These are phyloP conservation scores for Porites australiensis DNA, from an alignment of 64 coral and sea anemone genomes.

Conservation along the genomic window DNA sequence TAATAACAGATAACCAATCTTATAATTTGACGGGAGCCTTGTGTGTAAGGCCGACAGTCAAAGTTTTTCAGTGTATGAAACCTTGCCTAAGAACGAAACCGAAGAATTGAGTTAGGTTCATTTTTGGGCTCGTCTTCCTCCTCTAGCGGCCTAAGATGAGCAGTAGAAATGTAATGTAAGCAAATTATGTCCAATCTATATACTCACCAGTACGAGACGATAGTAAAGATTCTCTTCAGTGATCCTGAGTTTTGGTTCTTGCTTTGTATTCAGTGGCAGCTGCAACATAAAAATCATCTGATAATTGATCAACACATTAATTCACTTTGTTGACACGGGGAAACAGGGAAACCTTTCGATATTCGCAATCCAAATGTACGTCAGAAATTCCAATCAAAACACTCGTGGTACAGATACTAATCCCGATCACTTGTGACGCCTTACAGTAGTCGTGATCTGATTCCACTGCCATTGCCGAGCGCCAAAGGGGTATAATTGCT, in stretches of 20 bases:
- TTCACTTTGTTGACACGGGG: conserved; percentile 36
- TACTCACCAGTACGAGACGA: conserved; percentile 13
- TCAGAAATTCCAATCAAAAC: conserved; percentile 4
- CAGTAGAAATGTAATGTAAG: background rate
- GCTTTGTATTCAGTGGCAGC: conserved; percentile 14
- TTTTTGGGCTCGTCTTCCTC: background rate
- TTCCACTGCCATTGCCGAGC: background rate
- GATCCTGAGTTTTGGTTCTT: background rate
- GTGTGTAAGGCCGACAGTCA: background rate
- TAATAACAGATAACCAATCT: conserved; percentile 13
- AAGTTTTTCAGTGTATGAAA: background rate
- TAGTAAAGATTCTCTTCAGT: background rate
- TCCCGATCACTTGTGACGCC: background rate
- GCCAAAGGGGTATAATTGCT: background rate
- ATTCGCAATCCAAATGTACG: background rate
- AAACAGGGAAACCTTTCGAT: conserved; percentile 7
- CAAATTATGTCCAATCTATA: background rate
- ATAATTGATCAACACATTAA: conserved; percentile 56
- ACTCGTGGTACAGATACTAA: too few relatives aligned
- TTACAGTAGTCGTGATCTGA: background rate
- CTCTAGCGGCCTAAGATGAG: background rate
- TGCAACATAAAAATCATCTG: conserved; percentile 36
- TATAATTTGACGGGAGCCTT: background rate
- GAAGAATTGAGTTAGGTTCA: background rate
- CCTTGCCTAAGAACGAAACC: too few relatives aligned